Percentiles rank a stretch among this genome's conserved stretches.
These are phyloP conservation scores for Leptobrachium ailaonicum DNA, from an alignment of 2,113 vertebrate species.

Conservation along the genomic window DNA sequence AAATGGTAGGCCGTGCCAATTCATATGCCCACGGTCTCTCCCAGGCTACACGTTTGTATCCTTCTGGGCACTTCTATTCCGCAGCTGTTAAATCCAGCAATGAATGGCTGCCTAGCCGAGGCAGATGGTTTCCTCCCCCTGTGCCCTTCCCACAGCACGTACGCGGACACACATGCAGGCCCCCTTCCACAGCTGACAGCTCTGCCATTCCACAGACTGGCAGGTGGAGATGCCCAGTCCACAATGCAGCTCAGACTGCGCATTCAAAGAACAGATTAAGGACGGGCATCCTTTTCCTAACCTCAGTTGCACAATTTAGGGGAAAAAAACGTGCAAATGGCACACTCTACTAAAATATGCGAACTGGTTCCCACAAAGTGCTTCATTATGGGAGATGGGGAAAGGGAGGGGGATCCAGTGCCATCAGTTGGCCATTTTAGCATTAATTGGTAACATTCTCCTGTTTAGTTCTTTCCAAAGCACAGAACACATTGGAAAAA, in stretches of 20 bases:
- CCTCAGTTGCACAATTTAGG: not conserved
- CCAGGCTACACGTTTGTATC: conserved; percentile 35
- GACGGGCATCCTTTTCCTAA: conserved; percentile 16
- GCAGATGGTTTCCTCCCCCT: conserved; percentile 49
- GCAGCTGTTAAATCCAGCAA: conserved; percentile 50
- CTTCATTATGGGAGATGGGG: not conserved
- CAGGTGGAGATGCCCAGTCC: conserved; percentile 44
- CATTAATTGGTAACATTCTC: not conserved
- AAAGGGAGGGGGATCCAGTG: not conserved
- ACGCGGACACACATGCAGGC: conserved; percentile 43
- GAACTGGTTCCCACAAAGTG: no score
- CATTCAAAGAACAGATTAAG: conserved; percentile 30
- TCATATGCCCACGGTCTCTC: conserved; percentile 38
- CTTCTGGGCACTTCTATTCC: conserved; percentile 49
- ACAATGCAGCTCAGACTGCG: conserved; percentile 33
- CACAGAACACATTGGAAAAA: no score
- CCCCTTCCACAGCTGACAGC: conserved; percentile 45
- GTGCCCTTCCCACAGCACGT: conserved; percentile 48
- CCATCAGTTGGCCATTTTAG: not conserved
- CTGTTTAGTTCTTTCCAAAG: no score
- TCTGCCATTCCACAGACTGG: conserved; percentile 47
- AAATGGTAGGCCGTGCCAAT: conserved; percentile 44
- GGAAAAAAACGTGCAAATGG: conserved; percentile 14
- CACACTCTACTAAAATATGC: not conserved
- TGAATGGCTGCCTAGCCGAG: conserved; percentile 41